These are phyloP conservation scores for Prosapia bicincta DNA, from an alignment of 2,888 invertebrate genomes.

Conservation along the genomic window DNA sequence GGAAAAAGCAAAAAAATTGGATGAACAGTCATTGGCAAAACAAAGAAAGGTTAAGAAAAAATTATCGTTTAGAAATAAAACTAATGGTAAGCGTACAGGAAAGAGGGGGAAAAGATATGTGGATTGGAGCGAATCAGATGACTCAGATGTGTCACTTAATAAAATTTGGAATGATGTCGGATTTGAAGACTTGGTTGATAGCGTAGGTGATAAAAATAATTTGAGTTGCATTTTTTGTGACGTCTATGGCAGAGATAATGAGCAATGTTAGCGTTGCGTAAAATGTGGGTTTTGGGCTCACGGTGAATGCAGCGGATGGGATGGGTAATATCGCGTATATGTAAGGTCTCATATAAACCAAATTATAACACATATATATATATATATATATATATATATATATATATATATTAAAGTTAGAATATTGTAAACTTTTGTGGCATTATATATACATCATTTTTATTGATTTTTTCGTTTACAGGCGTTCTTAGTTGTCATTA, in stretches of 20 bases:
- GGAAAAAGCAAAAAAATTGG: neutral
- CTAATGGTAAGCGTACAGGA: neutral
- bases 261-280: constrained; percentile 8
- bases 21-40: neutral
- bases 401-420: too few relatives aligned
- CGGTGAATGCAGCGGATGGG: constrained; percentile 3
- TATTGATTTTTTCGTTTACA: too few relatives aligned
- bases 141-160: neutral
- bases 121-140: neutral
- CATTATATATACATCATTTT: too few relatives aligned
- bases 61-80: neutral
- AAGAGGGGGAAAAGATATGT: neutral
- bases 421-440: too few relatives aligned
- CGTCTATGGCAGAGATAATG: neutral
- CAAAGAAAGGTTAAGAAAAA: neutral
- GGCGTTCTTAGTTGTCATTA: too few relatives aligned
- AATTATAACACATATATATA: too few relatives aligned
- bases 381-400: too few relatives aligned
- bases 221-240: neutral
- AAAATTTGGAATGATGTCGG: neutral
- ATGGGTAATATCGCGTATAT: neutral
- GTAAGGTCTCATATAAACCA: too few relatives aligned
- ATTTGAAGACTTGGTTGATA: neutral
- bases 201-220: neutral
- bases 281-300: constrained; percentile 15